Conservation (phyloP, 2,888 invertebrate genomes). For the Agrochola macilenta region DNA sequence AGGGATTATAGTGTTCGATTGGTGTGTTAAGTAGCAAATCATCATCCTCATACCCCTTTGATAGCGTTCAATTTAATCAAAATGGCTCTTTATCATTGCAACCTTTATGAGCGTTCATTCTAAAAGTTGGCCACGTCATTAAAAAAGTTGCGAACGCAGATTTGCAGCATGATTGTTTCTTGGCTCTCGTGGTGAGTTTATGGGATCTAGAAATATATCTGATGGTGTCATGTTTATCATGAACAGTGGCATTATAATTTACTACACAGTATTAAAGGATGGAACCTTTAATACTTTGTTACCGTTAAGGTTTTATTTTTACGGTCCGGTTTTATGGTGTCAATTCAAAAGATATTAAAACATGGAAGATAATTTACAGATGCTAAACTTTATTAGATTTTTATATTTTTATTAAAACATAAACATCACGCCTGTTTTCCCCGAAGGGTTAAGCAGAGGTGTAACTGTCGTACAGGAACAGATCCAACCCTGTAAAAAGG, state of each 20-base stretch:
- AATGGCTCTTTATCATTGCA: neutral
- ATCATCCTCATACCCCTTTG: neutral
- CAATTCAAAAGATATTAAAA: neutral
- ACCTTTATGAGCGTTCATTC: too few species aligned
- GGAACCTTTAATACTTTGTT: too few species aligned
- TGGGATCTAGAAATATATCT: too few species aligned
- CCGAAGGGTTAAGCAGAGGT: neutral
- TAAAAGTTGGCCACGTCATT: too few species aligned
- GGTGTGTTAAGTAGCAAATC: neutral
- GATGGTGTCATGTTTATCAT: too few species aligned
- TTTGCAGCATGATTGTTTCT: too few species aligned
- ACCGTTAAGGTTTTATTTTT: constrained; percentile 32
- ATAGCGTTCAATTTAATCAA: neutral
- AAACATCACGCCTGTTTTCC: neutral
- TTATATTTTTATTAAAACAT: constrained; percentile 1
- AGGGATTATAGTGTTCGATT: neutral
- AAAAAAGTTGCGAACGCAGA: too few species aligned
- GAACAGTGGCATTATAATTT: neutral
- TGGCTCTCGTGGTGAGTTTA: too few species aligned
- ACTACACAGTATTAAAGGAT: too few species aligned
- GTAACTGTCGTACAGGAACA: neutral
- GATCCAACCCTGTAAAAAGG: too few species aligned
- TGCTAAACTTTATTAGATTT: constrained; percentile 26
- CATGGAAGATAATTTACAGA: constrained; percentile 12
- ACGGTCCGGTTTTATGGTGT: constrained; percentile 12